Base-by-base conservation (phyloP, 2,888 invertebrate genomes). In the Cheilosia variabilis region DNA sequence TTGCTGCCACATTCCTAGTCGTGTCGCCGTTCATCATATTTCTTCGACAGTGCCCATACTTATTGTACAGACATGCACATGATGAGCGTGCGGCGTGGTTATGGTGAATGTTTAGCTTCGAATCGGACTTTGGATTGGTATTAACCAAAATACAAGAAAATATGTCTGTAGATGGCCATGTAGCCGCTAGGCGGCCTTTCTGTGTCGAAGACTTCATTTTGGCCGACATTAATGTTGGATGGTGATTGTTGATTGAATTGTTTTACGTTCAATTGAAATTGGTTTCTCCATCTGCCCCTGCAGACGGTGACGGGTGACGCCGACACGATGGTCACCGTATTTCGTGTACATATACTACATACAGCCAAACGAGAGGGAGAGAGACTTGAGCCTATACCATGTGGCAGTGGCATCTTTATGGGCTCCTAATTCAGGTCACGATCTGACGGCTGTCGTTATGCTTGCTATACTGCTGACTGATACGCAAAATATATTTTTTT, bases 191-290 rank as follows among this genome's bases (percentile, higher is more conserved):
- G 55, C 68, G 60, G 76, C 76, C 60, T 66, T 77, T 75, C 57
- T 68, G 72, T 81, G 58, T 69, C 65, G 69, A 79, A 84, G 84
- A 68, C 71, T 76, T 81, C 41, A 55, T 62, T 58, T 62, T 81
- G 86, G 77, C 86, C 81, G 86, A 81, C 81, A 86, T 75, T 86
- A 71, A 22, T 69, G 75, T 55, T 76, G 37, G 65, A 76, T 86
- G 81, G 57, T 52, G 66, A 66, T 27, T 76, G 69, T 50, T 22
- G 50, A 19, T 17, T 57, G 77, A 63, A 66, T 53, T 72, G 66
- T 58, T 52, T 79, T 55, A 66, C 55, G 53, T 66, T 82, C 71
- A 57, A 65, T 68, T 72, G 71, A 41, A 82, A 60, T 83, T 65
- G 55, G 73, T 73, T 78, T 78, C 79, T 79, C 73, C 73, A 83